Evolutionary conservation across 2,113 vertebrate species (phyloP).

Genomic region (Vombatus ursinus): DNA sequence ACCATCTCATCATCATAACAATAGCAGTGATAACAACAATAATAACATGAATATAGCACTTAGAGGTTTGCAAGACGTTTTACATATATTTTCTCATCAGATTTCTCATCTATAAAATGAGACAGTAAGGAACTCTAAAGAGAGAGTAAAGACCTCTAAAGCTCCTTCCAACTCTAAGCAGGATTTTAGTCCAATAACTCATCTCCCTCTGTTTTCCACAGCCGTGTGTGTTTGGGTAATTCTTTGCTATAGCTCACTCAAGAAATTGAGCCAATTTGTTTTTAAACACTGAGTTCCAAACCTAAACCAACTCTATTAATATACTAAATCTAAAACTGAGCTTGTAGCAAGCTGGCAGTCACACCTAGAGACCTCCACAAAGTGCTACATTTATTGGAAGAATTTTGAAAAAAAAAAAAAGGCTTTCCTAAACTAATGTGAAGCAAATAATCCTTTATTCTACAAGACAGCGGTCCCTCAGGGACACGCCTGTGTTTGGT

Average conservation of each 20-base stretch:
- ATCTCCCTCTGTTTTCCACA: not conserved
- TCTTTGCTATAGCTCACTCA: not conserved
- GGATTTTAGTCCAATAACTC: not conserved
- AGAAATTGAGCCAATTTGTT: not conserved
- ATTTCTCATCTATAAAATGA: not conserved
- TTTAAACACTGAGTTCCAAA: not conserved
- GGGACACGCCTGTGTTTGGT: not conserved
- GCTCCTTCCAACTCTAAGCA: not conserved
- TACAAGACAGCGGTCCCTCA: not conserved
- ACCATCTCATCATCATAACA: not conserved
- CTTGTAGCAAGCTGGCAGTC: not conserved
- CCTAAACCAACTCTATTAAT: not conserved
- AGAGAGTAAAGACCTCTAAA: not conserved
- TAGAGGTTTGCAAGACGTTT: not conserved
- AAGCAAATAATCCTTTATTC: constrained; percentile 35
- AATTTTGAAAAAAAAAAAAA: constrained; percentile 47
- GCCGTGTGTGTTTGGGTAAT: not conserved
- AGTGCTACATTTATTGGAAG: constrained; percentile 14
- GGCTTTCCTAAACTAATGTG: constrained; percentile 20
- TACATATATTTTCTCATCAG: not conserved
- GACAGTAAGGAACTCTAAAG: not conserved
- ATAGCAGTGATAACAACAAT: not conserved
- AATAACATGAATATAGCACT: not conserved
- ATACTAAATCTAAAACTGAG: not conserved
- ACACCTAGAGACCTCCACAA: not conserved